phyloP scores from a whole-genome alignment of 1,140 invertebrate genomes.

The Procambarus virginalis region DNA sequence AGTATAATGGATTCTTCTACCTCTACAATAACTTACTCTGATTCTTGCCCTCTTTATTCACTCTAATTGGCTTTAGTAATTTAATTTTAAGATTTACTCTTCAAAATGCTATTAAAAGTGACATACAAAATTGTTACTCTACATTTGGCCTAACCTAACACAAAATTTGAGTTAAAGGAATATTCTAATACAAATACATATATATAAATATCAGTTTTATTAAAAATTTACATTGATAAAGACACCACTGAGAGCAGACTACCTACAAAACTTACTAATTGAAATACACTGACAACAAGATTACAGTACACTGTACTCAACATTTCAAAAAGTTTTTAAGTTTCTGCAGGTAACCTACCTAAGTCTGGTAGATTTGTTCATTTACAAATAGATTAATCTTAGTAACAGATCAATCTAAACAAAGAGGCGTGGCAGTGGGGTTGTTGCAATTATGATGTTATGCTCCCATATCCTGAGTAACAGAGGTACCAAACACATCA shows the following conservation, averaged over 20 bases:
- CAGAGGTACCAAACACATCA: not conserved
- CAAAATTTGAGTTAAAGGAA: not conserved
- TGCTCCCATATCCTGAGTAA: not conserved
- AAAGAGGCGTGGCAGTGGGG: conserved; percentile 6
- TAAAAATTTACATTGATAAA: conserved; percentile 57
- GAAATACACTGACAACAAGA: conserved; percentile 36
- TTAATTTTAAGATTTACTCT: too few relatives aligned
- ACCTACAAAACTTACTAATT: conserved; percentile 47
- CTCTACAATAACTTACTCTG: too few relatives aligned
- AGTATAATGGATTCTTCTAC: too few relatives aligned
- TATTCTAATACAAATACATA: not conserved
- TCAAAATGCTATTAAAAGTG: too few relatives aligned
- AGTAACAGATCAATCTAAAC: conserved; percentile 3
- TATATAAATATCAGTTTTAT: conserved; percentile 54
- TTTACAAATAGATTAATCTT: not conserved
- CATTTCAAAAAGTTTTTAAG: conserved; percentile 6
- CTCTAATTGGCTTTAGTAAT: too few relatives aligned
- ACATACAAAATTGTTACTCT: too few relatives aligned
- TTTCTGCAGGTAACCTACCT: conserved; percentile 18
- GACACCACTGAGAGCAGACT: conserved; percentile 60
- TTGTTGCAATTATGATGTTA: not conserved
- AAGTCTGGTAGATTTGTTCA: not conserved
- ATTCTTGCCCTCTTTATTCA: too few relatives aligned
- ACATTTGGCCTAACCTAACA: not conserved
- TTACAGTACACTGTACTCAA: conserved; percentile 24